phyloP scores from a whole-genome alignment of 2,113 vertebrate species.

The Zapus hudsonius region DNA sequence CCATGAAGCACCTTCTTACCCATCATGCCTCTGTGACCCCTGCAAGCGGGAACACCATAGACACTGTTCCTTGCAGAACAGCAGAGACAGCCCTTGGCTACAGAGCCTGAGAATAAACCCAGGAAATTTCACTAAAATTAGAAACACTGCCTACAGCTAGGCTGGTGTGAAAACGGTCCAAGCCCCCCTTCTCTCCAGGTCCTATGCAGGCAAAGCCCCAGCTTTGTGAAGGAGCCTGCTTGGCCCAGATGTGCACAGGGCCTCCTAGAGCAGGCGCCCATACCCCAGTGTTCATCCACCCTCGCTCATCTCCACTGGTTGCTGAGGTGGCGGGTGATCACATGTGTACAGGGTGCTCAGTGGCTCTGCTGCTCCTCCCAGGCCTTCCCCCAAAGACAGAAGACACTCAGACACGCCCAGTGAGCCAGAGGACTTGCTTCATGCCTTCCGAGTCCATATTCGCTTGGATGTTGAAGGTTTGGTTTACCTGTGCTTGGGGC shows the following conservation, averaged over 20 bases:
- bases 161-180: not conserved
- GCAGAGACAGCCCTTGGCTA: too few species aligned
- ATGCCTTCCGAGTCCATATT: not conserved
- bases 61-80: too few species aligned
- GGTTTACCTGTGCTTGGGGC: not conserved
- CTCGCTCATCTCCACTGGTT: too few species aligned
- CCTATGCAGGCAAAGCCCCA: not conserved
- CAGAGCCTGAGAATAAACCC: not conserved
- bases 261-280: too few species aligned
- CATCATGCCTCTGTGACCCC: too few species aligned
- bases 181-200: fast-evolving
- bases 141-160: not conserved
- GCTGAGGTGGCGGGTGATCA: not conserved
- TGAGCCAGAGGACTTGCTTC: not conserved
- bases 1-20: not conserved
- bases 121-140: not conserved
- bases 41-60: too few species aligned
- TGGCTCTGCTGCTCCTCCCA: fast-evolving
- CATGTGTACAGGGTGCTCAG: not conserved
- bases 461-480: not conserved
- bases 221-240: not conserved
- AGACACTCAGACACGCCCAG: fast-evolving
- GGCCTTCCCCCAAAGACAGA: not conserved
- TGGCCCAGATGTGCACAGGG: not conserved
- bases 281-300: too few species aligned